A percentile compares a stretch with the other conserved stretches of the same genome.
These are phyloP conservation scores for Nematopogon swammerdamellus DNA, from an alignment of 2,888 invertebrate species.

Conservation along the genomic window DNA sequence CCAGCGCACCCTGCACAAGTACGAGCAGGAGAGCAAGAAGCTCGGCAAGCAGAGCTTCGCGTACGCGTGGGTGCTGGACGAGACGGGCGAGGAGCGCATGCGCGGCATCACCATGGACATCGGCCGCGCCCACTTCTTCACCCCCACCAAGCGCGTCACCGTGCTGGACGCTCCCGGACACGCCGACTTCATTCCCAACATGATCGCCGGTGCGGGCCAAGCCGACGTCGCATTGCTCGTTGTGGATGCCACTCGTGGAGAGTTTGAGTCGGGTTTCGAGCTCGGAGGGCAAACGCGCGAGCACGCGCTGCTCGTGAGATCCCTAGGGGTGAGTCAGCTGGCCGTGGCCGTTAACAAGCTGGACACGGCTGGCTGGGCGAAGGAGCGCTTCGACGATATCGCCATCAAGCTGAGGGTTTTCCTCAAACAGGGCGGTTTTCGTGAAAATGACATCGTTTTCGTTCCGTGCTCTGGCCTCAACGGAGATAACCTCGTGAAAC, in stretches of 20 bases:
- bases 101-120: constrained; percentile 99
- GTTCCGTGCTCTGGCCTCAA: constrained; percentile 96
- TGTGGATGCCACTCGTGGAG: constrained; percentile 93
- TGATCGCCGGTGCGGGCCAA: constrained; percentile 98
- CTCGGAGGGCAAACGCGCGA: constrained; percentile 97
- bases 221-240: constrained; percentile 97
- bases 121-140: constrained; percentile 89
- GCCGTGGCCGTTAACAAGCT: constrained; percentile 96
- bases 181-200: constrained; percentile 98
- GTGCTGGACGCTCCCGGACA: constrained; percentile 98
- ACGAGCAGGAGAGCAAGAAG: constrained; percentile 96
- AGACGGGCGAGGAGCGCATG: constrained; percentile 94
- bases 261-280: constrained; percentile 99
- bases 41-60: constrained; percentile 97
- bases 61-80: constrained; percentile 99
- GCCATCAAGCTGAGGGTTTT: constrained; percentile 75
- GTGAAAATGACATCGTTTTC: constrained; percentile 80
- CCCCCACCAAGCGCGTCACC: constrained; percentile 75
- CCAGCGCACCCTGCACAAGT: constrained; percentile 89
- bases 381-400: constrained; percentile 89
- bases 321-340: constrained; percentile 86
- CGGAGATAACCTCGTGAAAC: constrained; percentile 84
- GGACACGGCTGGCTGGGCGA: constrained; percentile 93
- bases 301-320: constrained; percentile 90
- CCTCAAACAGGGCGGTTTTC: constrained; percentile 88